Conservation (phyloP, 2,797 vertebrate species). For the Anomalospiza imberbis region DNA sequence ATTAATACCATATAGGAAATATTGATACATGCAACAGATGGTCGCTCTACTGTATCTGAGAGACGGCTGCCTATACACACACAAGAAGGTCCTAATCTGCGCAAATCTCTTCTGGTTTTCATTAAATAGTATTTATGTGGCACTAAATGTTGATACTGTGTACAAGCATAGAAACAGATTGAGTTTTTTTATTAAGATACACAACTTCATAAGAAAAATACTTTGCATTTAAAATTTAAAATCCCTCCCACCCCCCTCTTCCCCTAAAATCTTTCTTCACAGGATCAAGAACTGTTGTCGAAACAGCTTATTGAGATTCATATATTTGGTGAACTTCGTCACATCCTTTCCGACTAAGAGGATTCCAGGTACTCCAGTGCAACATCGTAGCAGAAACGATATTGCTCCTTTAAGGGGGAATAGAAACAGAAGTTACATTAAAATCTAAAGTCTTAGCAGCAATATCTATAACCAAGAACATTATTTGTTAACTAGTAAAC, state of each 20-base stretch:
- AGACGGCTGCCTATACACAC: slow-evolving; percentile 75
- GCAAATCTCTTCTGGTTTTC: slow-evolving; percentile 61
- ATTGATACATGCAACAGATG: slow-evolving; percentile 81
- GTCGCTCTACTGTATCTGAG: slow-evolving; percentile 65
- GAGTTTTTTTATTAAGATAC: slow-evolving; percentile 80
- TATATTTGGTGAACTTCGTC: slow-evolving; percentile 52
- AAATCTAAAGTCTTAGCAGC: neutral
- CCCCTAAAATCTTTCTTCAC: slow-evolving; percentile 75
- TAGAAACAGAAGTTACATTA: neutral
- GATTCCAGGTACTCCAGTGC: slow-evolving; percentile 95
- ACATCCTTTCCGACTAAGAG: slow-evolving; percentile 76
- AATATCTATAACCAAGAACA: neutral
- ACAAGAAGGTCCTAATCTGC: slow-evolving; percentile 56
- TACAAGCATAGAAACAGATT: slow-evolving; percentile 79
- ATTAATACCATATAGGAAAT: slow-evolving; percentile 67
- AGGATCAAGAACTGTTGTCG: slow-evolving; percentile 64
- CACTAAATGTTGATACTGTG: slow-evolving; percentile 76
- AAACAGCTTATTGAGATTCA: slow-evolving; percentile 56
- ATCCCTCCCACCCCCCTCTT: slow-evolving; percentile 65
- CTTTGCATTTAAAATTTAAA: slow-evolving; percentile 80
- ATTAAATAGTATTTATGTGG: slow-evolving; percentile 73
- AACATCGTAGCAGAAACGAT: slow-evolving; percentile 97
- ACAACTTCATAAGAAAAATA: slow-evolving; percentile 85
- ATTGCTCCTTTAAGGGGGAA: slow-evolving; percentile 85
- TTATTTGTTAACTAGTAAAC: neutral